Conservation (phyloP, 2,888 invertebrate genomes). For the Ashinkailepas kermadecensis region DNA sequence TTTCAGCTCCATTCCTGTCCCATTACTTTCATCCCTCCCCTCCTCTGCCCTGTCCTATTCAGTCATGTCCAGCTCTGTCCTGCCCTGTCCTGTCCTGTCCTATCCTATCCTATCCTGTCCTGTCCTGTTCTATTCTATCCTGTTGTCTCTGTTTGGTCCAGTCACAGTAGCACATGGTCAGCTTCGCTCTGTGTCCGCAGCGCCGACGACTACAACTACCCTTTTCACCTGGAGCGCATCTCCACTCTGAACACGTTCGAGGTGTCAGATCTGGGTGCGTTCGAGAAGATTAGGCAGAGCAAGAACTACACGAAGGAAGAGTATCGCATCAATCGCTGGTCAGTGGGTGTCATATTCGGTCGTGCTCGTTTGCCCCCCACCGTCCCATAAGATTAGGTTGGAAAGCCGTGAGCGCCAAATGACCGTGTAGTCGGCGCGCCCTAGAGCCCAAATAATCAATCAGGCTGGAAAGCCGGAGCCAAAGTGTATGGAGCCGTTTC, state of each 20-base stretch:
- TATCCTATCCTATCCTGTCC: too few relatives aligned
- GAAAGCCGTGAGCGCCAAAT: too few relatives aligned
- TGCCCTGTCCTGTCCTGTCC: too few relatives aligned
- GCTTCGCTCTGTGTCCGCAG: slow-evolving; percentile 44
- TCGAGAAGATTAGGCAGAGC: slow-evolving; percentile 60
- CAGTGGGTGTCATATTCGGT: background rate
- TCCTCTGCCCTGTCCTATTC: background rate
- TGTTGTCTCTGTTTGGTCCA: too few relatives aligned
- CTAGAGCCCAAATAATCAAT: too few relatives aligned
- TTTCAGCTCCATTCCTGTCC: background rate
- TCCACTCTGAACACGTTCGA: slow-evolving; percentile 90
- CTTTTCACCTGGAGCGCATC: slow-evolving; percentile 87
- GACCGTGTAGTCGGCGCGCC: too few relatives aligned
- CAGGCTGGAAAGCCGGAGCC: too few relatives aligned
- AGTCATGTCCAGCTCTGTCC: too few relatives aligned
- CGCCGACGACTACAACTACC: slow-evolving; percentile 89
- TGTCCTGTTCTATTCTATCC: too few relatives aligned
- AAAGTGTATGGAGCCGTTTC: too few relatives aligned
- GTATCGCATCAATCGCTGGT: slow-evolving; percentile 88
- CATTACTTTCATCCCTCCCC: background rate
- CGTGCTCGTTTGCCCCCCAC: background rate
- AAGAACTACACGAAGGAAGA: slow-evolving; percentile 84
- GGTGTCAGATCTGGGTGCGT: slow-evolving; percentile 66
- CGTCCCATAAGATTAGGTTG: background rate
- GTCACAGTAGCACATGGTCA: too few relatives aligned